phyloP scores from a whole-genome alignment of 1,140 invertebrate genomes.

The Penaeus indicus region DNA sequence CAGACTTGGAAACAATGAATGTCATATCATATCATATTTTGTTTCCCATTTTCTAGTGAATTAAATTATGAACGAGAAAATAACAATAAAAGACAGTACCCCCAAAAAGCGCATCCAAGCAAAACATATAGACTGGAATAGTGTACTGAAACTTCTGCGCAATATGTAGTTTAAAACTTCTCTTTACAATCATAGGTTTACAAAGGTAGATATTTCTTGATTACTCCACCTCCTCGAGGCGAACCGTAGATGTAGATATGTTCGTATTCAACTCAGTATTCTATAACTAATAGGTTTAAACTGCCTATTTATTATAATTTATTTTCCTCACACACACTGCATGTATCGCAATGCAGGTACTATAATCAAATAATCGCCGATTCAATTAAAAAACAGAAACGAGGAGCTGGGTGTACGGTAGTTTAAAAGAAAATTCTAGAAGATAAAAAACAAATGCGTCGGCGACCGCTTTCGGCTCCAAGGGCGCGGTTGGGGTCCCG shows the following conservation, averaged over 20 bases:
- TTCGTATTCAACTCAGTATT: too few relatives aligned
- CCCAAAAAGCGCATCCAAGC: slow-evolving; percentile 12
- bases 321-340: too few relatives aligned
- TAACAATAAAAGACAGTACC: slow-evolving; percentile 34
- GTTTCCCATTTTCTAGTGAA: slow-evolving; percentile 45
- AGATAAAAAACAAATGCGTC: too few relatives aligned
- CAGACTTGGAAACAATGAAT: slow-evolving; percentile 24
- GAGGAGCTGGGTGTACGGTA: too few relatives aligned
- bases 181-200: slow-evolving; percentile 57
- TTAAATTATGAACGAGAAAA: slow-evolving; percentile 35
- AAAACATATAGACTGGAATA: slow-evolving; percentile 29
- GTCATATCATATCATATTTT: slow-evolving; percentile 37
- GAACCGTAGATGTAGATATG: neutral
- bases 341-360: too few relatives aligned
- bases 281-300: too few relatives aligned
- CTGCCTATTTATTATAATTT: too few relatives aligned
- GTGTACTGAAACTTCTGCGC: slow-evolving; percentile 32
- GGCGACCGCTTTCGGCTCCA: too few relatives aligned
- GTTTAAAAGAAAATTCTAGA: too few relatives aligned
- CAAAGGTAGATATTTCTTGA: slow-evolving; percentile 42
- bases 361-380: too few relatives aligned
- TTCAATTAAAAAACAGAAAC: too few relatives aligned
- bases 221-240: slow-evolving; percentile 48
- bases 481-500: too few relatives aligned
- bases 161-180: slow-evolving; percentile 49